phyloP scores from a whole-genome alignment of 2,797 vertebrate species.

The Channa striata region DNA sequence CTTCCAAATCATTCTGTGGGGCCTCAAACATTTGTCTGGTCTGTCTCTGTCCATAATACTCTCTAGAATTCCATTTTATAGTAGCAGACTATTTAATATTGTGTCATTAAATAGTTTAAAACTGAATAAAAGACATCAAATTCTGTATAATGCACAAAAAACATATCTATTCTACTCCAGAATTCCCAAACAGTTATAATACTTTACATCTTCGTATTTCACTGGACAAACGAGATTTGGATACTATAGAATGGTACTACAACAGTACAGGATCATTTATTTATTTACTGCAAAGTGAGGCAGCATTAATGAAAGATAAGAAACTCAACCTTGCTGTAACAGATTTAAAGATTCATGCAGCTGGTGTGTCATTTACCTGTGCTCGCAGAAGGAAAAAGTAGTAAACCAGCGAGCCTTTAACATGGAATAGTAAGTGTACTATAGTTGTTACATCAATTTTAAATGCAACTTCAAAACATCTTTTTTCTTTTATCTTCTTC shows the following conservation, averaged over 20 bases:
- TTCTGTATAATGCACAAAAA: no score
- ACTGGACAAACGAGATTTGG: no score
- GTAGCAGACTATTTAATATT: no score
- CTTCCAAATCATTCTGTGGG: no score
- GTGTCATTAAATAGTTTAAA: no score
- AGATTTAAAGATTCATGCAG: constrained; percentile 28
- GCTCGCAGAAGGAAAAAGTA: constrained; percentile 13
- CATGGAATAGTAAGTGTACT: constrained; percentile 24
- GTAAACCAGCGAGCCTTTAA: constrained; percentile 49
- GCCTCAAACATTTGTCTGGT: no score
- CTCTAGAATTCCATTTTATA: no score
- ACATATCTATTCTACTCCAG: no score
- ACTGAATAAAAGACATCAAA: no score
- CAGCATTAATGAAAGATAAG: constrained; percentile 50
- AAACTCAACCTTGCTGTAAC: background rate
- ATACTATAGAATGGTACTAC: background rate
- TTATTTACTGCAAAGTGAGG: constrained; percentile 30
- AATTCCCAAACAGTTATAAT: no score
- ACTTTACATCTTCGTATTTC: no score
- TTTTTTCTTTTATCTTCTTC: constrained; percentile 16
- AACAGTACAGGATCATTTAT: constrained; percentile 11
- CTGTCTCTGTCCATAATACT: no score
- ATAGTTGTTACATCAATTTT: constrained; percentile 66
- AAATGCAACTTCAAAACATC: constrained; percentile 33
- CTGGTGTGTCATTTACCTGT: constrained; percentile 9